Percentiles rank a stretch among this genome's conserved stretches.
Conservation (phyloP, 2,113 vertebrate genomes). For the Anarhynchus alexandrinus region DNA sequence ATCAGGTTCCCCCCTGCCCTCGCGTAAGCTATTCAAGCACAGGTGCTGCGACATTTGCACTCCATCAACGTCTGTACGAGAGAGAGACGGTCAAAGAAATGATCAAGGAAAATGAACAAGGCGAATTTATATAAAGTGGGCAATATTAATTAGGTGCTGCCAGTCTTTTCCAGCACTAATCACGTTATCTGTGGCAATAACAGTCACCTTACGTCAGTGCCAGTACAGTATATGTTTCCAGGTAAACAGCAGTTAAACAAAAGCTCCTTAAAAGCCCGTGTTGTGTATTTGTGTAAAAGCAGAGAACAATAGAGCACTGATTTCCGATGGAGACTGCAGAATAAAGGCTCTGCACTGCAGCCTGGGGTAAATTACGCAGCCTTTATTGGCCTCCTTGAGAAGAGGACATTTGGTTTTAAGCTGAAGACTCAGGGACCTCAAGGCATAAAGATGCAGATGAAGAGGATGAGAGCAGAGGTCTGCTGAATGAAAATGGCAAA, state of each 20-base stretch:
- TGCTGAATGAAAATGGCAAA: not conserved
- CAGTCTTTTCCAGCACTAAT: not conserved
- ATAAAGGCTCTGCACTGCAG: not conserved
- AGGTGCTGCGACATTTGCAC: not conserved
- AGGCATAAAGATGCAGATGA: not conserved
- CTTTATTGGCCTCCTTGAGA: not conserved
- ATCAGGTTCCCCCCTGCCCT: not conserved
- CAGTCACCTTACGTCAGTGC: not conserved
- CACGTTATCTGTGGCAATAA: not conserved
- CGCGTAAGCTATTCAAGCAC: not conserved
- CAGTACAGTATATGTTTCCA: conserved; percentile 5
- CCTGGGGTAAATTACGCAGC: not conserved
- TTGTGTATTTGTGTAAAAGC: not conserved
- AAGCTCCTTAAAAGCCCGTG: not conserved
- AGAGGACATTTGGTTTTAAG: not conserved
- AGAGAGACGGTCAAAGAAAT: not conserved
- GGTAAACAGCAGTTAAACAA: conserved; percentile 49
- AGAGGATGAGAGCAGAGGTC: not conserved
- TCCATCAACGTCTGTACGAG: not conserved
- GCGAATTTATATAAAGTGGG: not conserved
- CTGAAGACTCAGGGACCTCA: not conserved
- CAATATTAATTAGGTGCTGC: not conserved
- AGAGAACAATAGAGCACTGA: conserved; percentile 33
- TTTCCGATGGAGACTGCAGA: not conserved
- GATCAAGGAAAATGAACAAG: not conserved